These are phyloP conservation scores for Aelia acuminata DNA, from an alignment of 2,888 invertebrate genomes.

Conservation along the genomic window DNA sequence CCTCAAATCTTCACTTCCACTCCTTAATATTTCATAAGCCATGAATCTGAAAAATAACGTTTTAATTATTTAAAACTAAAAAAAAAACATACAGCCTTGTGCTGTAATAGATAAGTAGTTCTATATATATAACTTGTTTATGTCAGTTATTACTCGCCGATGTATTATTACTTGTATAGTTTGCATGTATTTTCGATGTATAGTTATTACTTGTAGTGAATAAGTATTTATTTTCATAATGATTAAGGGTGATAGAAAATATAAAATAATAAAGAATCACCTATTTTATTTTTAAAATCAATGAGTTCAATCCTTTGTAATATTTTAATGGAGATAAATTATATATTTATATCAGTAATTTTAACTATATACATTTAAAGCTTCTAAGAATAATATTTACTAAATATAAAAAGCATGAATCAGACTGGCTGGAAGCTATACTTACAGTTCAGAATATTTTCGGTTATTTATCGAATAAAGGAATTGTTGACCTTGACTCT, in stretches of 20 bases:
- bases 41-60: slow-evolving; percentile 75
- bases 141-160: no score
- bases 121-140: no score
- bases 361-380: neutral
- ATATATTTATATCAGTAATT: neutral
- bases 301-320: neutral
- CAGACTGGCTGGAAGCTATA: slow-evolving; percentile 13
- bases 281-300: neutral
- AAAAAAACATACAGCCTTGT: neutral
- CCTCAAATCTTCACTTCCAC: slow-evolving; percentile 83
- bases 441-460: slow-evolving; percentile 79
- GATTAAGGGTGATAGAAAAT: neutral
- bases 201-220: neutral
- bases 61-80: neutral
- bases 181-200: no score
- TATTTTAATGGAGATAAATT: neutral
- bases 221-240: neutral
- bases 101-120: no score
- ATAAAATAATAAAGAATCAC: neutral
- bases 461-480: slow-evolving; percentile 81
- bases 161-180: no score
- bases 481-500: slow-evolving; percentile 86
- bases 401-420: neutral
- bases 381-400: neutral
- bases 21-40: slow-evolving; percentile 84